Conservation (phyloP, 92 coral and sea anemone genomes). For the Montipora capitata region DNA sequence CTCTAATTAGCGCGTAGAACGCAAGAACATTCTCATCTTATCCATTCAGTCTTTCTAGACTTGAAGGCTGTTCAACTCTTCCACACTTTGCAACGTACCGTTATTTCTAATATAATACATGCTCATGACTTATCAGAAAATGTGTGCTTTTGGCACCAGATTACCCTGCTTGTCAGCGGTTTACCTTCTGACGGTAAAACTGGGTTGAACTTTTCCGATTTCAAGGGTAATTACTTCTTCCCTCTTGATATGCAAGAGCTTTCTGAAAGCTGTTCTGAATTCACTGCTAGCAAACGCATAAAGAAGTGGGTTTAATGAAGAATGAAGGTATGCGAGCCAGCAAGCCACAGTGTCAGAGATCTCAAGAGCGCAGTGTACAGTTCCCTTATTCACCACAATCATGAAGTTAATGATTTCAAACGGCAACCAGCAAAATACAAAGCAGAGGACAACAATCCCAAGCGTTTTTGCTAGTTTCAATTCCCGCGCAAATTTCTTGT, state of each 20-base stretch:
- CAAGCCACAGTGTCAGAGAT: constrained; percentile 82
- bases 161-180: too few species aligned
- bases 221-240: neutral
- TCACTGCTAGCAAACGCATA: constrained; percentile 78
- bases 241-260: constrained; percentile 40
- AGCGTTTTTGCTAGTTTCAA: constrained; percentile 85
- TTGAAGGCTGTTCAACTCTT: too few species aligned
- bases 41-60: too few species aligned
- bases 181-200: too few species aligned
- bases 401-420: constrained; percentile 83
- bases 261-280: constrained; percentile 83
- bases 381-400: constrained; percentile 73
- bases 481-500: constrained; percentile 77
- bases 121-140: too few species aligned
- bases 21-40: too few species aligned
- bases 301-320: constrained; percentile 75
- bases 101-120: too few species aligned
- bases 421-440: constrained; percentile 93
- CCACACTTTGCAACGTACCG: too few species aligned
- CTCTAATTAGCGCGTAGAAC: too few species aligned
- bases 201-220: neutral
- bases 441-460: constrained; percentile 85
- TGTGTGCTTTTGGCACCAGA: too few species aligned
- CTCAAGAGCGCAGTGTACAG: constrained; percentile 77
- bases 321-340: constrained; percentile 88